These are phyloP conservation scores for Aleiodes sp. DNA, from an alignment of 1,140 invertebrate genomes.

Conservation along the genomic window DNA sequence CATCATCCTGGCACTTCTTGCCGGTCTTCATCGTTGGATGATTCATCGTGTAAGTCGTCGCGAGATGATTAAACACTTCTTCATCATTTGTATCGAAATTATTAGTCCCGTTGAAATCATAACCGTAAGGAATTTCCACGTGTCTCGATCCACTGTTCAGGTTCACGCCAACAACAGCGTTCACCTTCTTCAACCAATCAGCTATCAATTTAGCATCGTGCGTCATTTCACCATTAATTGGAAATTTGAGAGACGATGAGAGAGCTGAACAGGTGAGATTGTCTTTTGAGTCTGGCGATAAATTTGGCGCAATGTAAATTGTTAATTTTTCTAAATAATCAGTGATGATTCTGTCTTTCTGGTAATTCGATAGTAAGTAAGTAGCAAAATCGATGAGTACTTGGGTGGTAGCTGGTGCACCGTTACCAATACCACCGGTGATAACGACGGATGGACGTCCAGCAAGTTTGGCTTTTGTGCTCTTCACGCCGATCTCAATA, in stretches of 20 bases:
- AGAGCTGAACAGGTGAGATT: slow-evolving; percentile 47
- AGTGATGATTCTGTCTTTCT: slow-evolving; percentile 40
- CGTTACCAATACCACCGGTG: slow-evolving; percentile 48
- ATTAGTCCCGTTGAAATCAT: slow-evolving; percentile 36
- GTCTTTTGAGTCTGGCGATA: slow-evolving; percentile 45
- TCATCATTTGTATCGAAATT: slow-evolving; percentile 51
- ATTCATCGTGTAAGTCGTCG: slow-evolving; percentile 45
- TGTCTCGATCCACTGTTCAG: slow-evolving; percentile 57
- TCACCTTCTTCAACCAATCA: slow-evolving; percentile 55
- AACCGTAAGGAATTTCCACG: slow-evolving; percentile 57
- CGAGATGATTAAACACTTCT: slow-evolving; percentile 46
- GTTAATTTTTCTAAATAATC: slow-evolving; percentile 50
- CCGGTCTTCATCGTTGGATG: slow-evolving; percentile 45
- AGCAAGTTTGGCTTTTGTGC: slow-evolving; percentile 30
- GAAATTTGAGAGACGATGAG: slow-evolving; percentile 42
- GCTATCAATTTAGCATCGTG: slow-evolving; percentile 46
- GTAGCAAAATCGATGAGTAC: slow-evolving; percentile 52
- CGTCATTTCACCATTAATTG: slow-evolving; percentile 36
- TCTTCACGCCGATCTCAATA: slow-evolving; percentile 51
- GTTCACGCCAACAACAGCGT: slow-evolving; percentile 56
- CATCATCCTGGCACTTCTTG: slow-evolving; percentile 42
- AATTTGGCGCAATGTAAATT: slow-evolving; percentile 54
- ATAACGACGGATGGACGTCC: slow-evolving; percentile 55
- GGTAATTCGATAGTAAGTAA: slow-evolving; percentile 52
- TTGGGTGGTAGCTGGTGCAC: slow-evolving; percentile 52